These are phyloP conservation scores for Drosophila cognata DNA, from an alignment of 2,888 invertebrate species.

Conservation along the genomic window DNA sequence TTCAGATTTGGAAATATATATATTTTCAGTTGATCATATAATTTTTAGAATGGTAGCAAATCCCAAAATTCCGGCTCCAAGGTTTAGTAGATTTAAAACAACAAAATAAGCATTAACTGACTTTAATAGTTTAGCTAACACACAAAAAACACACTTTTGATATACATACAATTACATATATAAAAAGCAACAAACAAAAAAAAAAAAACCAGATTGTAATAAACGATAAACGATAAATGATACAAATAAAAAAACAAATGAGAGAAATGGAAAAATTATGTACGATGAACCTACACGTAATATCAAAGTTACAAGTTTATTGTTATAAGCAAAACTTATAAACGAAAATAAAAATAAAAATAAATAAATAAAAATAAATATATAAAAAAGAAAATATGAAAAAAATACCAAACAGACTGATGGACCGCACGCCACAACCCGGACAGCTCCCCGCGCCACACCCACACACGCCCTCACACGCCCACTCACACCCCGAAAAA, in stretches of 20 bases:
- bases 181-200: slow-evolving; percentile 32
- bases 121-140: slow-evolving; percentile 62
- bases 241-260: slow-evolving; percentile 10
- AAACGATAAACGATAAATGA: slow-evolving; percentile 38
- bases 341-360: slow-evolving; percentile 13
- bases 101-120: slow-evolving; percentile 56
- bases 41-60: slow-evolving; percentile 50
- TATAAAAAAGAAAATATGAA: slow-evolving; percentile 26
- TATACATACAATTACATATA: slow-evolving; percentile 41
- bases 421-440: slow-evolving; percentile 68
- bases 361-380: slow-evolving; percentile 25
- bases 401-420: slow-evolving; percentile 73
- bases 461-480: background rate
- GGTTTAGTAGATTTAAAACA: slow-evolving; percentile 64
- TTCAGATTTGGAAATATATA: slow-evolving; percentile 19
- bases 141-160: slow-evolving; percentile 54
- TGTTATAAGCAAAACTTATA: slow-evolving; percentile 57
- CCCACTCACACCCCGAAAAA: background rate
- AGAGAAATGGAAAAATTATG: slow-evolving; percentile 35
- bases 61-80: slow-evolving; percentile 77
- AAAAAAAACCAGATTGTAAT: slow-evolving; percentile 42
- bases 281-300: slow-evolving; percentile 45
- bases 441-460: slow-evolving; percentile 52
- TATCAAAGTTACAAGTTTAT: slow-evolving; percentile 62
- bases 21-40: slow-evolving; percentile 30